Base-by-base conservation (phyloP, 2,797 vertebrate genomes). In the Hoplostethus atlanticus region DNA sequence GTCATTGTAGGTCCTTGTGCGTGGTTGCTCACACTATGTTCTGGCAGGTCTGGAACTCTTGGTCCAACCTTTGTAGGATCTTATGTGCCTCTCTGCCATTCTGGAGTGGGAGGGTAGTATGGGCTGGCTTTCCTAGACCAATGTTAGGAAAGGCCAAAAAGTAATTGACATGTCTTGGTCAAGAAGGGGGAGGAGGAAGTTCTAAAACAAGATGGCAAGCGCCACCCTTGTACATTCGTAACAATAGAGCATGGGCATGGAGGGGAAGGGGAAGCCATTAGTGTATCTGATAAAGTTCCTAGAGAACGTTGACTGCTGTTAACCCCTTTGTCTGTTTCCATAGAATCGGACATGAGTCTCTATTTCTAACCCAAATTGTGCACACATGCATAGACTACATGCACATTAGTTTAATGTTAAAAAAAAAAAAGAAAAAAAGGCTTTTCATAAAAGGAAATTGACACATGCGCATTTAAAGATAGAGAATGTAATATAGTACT, bases 141-240 rank as follows among this genome's bases (percentile, higher is more conserved):
- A 63, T 25, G 64, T n/a, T 16, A 66, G 30, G 46, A 64, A 68
- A 76, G 69, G 73, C 73, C 75, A 71, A 71, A 72, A 28, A 31
- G 30, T 47, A 2, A 0, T 52, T 1, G 4, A 13, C 12, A 2
- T 6, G 38, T 63, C n/a, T 2, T 6, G 52, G 46, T 36, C 4
- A 13, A 57, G 61, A 0, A 25, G 42, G 71, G 61, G 63, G 78
- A 52, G 69, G 62, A 48, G 77, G 64, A 83, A 79, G 75, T 53
- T 70, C 66, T 58, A 9, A 50, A 59, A 60, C 80, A 31, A 52
- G 65, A 79, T 77, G 1, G 0, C 40, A 2, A 25, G 38, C 57
- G 31, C 3, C 5, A 4, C 15, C 8, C 11, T 42, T 3, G 40
- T 12, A 9, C 36, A 38, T 9, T 38, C 36, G 36, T 28, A 28